A percentile compares a stretch with the other conserved stretches of the same genome.
Evolutionary conservation across 23 tunicate genomes (phyloP).

Genomic region (Ciona savignyi): DNA sequence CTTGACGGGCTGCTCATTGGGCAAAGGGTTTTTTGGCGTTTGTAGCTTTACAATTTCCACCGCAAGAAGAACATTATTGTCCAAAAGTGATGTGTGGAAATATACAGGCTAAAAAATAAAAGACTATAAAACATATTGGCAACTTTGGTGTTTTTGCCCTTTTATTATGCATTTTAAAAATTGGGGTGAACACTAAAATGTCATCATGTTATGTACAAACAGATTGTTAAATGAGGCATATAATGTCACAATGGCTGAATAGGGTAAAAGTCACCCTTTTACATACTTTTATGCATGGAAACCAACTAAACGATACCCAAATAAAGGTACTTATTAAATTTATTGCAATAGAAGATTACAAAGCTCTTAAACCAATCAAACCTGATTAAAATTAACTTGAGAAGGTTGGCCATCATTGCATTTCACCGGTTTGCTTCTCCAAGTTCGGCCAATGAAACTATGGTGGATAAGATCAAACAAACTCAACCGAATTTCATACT

Average conservation of each 20-base stretch:
- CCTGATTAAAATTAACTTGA: constrained; percentile 14
- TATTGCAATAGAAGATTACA: background rate
- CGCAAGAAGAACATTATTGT: constrained; percentile 45
- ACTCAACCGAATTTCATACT: constrained; percentile 48
- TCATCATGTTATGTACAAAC: no score
- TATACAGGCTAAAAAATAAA: constrained; percentile 49
- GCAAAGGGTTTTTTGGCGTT: constrained; percentile 64
- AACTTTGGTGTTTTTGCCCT: no score
- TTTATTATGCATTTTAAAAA: no score
- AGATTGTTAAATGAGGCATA: no score
- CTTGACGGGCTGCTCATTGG: constrained; percentile 15
- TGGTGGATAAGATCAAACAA: constrained; percentile 60
- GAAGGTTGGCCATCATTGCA: constrained; percentile 5
- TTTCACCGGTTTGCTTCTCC: constrained; percentile 34
- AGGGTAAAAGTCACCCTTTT: no score
- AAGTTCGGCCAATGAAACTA: constrained; percentile 68
- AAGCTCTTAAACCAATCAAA: no score
- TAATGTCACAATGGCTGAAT: no score
- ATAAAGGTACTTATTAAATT: background rate
- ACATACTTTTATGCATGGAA: no score
- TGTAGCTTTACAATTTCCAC: constrained; percentile 35
- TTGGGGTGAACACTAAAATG: no score
- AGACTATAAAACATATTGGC: background rate
- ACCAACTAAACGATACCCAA: no score
- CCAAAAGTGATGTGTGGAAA: constrained; percentile 57